Conservation (phyloP, 1,140 invertebrate genomes). For the Bombus turneri region DNA sequence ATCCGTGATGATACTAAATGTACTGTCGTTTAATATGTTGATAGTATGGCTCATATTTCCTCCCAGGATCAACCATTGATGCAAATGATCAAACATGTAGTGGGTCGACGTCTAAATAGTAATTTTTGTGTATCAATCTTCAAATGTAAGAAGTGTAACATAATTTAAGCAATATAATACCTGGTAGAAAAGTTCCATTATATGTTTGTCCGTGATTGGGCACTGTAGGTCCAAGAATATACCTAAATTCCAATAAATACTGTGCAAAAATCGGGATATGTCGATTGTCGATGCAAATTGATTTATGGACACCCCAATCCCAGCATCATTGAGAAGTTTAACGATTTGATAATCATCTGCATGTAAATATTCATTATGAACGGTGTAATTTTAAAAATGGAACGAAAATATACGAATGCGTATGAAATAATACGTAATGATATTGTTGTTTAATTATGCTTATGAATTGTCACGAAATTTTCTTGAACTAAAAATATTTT, state of each 20-base stretch:
- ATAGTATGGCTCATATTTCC: conserved; percentile 15
- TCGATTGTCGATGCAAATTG: conserved; percentile 10
- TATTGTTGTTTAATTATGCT: too few species aligned
- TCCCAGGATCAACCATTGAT: conserved; percentile 61
- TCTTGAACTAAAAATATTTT: background rate
- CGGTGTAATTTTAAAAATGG: background rate
- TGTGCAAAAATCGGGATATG: conserved; percentile 32
- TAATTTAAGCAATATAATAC: conserved; percentile 12
- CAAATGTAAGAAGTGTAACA: background rate
- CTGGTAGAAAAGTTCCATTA: conserved; percentile 40
- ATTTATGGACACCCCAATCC: conserved; percentile 37
- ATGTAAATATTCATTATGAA: background rate
- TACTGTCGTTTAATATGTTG: conserved; percentile 52
- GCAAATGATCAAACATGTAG: conserved; percentile 53
- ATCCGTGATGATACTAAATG: conserved; percentile 62
- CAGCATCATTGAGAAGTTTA: conserved; percentile 38
- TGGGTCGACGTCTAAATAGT: conserved; percentile 35
- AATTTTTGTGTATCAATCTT: background rate
- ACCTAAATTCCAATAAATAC: conserved; percentile 47
- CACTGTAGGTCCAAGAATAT: conserved; percentile 62
- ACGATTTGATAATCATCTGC: conserved; percentile 46
- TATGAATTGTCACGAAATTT: background rate
- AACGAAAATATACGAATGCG: too few species aligned
- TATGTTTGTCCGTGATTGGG: background rate
- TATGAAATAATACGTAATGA: too few species aligned